Base-by-base conservation (phyloP, 2,113 vertebrate species). In the Poecilia latipinna region DNA sequence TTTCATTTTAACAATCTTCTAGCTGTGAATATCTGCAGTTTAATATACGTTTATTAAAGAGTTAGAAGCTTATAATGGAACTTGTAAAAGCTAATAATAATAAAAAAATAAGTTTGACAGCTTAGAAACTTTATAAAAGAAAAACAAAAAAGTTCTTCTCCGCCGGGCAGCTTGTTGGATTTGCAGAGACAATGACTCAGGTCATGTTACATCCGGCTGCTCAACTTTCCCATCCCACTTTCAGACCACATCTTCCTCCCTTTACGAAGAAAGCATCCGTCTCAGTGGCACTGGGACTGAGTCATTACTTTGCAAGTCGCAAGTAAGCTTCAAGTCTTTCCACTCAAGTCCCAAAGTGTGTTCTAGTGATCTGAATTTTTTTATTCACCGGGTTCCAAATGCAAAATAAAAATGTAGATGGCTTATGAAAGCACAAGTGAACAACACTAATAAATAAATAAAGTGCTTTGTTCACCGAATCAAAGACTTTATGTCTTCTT, bases 1-100 rank as follows among this genome's bases (percentile, higher is more conserved):
- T 84, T 86, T 83, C 65, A 24, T 69, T 70, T 48, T 72, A 71
- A 76, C 80, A 80, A 82, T 68, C 78, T 80, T 76, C 66, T 72
- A 1, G n/a, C 62, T 51, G 42, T 10, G 35, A 37, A 68, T 35
- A 5, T n/a, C 28, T 19, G 37, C 11, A 39, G 4, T 44, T 73
- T n/a, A n/a, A 57, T 57, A 8, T 48, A 57, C 3, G 24, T n/a
- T 10, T 57, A 57, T 48, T n/a, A 10, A 54, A 37, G 35, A 0
- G 39, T 61, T 33, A 71, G 8, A 62, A 37, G 65, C 24, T 68
- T 61, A 48, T 37, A 19, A 17, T 48, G 13, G 4, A 48, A 5
- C 4, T 48, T 37, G 10, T 12, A 65, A 11, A 37, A 26, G 6
- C n/a, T 11, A 15, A 13, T 4, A 32, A 32, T 32, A 32, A 35